These are phyloP conservation scores for Drosophila seguyi DNA, from an alignment of 1,140 invertebrate species.

Conservation along the genomic window DNA sequence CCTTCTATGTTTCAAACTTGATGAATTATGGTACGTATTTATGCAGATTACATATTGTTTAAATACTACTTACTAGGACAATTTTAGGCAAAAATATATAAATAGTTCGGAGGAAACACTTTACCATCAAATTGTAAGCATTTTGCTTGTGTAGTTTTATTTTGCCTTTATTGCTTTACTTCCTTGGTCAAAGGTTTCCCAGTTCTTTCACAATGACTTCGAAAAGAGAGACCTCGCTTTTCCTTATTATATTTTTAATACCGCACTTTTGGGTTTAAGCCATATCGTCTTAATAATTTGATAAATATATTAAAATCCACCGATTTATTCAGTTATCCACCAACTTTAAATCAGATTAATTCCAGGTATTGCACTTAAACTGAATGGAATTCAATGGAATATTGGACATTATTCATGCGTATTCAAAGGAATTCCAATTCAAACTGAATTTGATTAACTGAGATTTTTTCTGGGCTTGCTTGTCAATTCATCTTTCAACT, in stretches of 20 bases:
- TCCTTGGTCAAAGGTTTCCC: too few relatives aligned
- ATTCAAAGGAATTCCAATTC: not conserved
- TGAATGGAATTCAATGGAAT: not conserved
- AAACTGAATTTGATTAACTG: not conserved
- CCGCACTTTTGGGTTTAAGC: not conserved
- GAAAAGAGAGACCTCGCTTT: too few relatives aligned
- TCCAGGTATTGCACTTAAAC: too few relatives aligned
- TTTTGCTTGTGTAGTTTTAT: not conserved
- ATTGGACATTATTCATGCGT: not conserved
- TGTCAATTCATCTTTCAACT: not conserved
- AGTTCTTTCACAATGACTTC: too few relatives aligned
- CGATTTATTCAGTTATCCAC: not conserved
- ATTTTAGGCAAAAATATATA: not conserved
- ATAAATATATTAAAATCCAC: conserved; percentile 2
- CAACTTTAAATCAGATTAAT: too few relatives aligned
- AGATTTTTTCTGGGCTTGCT: not conserved
- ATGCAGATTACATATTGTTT: not conserved
- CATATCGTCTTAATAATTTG: conserved; percentile 1
- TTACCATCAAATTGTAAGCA: too few relatives aligned
- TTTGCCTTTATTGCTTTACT: too few relatives aligned
- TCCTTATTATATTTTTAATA: conserved; percentile 1
- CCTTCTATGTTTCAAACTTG: too few relatives aligned
- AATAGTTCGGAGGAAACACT: too few relatives aligned
- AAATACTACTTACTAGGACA: not conserved
- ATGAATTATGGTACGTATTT: too few relatives aligned